Percentiles rank a stretch among this genome's conserved stretches.
phyloP scores from a whole-genome alignment of 2,113 vertebrate genomes.

The Callionymus lyra region DNA sequence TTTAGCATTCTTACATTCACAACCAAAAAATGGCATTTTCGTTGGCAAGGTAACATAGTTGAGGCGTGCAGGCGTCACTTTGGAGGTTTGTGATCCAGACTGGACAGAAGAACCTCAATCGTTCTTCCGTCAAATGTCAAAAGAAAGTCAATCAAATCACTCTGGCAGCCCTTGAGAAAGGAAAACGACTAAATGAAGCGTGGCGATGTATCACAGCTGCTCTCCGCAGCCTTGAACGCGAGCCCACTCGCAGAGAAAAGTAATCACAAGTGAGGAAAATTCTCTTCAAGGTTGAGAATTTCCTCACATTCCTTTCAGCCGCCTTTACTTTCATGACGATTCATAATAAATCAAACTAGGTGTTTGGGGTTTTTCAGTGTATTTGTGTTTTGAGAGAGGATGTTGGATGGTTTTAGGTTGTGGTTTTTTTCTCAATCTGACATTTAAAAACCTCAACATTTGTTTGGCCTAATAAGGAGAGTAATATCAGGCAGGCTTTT shows the following conservation, averaged over 20 bases:
- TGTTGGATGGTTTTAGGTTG: conserved; percentile 6
- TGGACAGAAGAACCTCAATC: background rate
- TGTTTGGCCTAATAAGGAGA: conserved; percentile 51
- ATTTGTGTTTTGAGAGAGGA: background rate
- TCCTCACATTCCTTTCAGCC: conserved; percentile 14
- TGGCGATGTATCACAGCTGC: conserved; percentile 25
- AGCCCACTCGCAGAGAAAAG: conserved; percentile 9
- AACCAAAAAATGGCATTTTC: background rate
- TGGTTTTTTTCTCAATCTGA: conserved; percentile 11
- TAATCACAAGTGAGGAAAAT: conserved; percentile 4
- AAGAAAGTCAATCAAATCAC: conserved; percentile 12
- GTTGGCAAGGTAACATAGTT: background rate
- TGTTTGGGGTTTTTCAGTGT: conserved; percentile 2
- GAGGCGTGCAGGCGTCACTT: background rate
- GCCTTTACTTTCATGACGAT: conserved; percentile 5
- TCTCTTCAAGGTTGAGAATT: conserved; percentile 10
- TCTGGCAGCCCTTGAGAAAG: conserved; percentile 3
- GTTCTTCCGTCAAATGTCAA: conserved; percentile 3
- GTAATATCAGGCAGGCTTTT: conserved; percentile 9
- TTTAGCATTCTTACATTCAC: too few species aligned
- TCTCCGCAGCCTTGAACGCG: conserved; percentile 7
- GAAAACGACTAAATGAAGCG: conserved; percentile 15
- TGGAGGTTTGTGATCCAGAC: background rate
- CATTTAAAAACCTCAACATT: conserved; percentile 26
- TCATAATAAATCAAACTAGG: background rate